Conservation (phyloP, 1,140 invertebrate species). For the Ylistrum balloti region DNA sequence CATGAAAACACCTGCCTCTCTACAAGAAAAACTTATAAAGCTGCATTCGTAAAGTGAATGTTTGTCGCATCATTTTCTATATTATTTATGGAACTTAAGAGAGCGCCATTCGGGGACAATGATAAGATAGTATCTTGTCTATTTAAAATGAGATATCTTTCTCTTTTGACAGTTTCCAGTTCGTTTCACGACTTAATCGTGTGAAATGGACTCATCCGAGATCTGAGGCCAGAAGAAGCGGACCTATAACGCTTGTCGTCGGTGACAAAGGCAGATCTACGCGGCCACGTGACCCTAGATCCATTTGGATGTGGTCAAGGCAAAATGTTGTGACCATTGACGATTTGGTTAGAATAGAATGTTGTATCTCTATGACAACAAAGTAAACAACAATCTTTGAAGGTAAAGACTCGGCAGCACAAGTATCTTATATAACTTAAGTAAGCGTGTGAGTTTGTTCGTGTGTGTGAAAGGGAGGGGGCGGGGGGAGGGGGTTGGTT, state of each 20-base stretch:
- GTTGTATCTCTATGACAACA: too few relatives aligned
- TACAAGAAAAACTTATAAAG: neutral
- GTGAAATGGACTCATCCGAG: neutral
- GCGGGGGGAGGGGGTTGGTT: too few relatives aligned
- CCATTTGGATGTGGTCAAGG: neutral
- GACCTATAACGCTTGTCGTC: neutral
- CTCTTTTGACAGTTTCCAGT: neutral
- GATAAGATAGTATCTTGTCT: conserved; percentile 33
- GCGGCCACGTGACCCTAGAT: neutral
- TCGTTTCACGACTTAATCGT: conserved; percentile 34
- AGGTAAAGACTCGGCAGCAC: too few relatives aligned
- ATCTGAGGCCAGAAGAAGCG: neutral
- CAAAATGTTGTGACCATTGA: too few relatives aligned
- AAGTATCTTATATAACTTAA: too few relatives aligned
- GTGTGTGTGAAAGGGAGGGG: too few relatives aligned
- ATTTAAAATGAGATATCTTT: neutral
- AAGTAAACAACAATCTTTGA: too few relatives aligned
- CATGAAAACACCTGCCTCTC: neutral
- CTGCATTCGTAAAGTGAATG: neutral
- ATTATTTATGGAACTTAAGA: neutral
- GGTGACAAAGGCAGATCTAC: neutral
- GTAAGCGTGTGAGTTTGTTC: too few relatives aligned
- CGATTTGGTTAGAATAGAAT: too few relatives aligned
- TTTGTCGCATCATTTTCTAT: neutral
- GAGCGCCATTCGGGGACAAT: neutral